These are phyloP conservation scores for Heliothis virescens DNA, from an alignment of 1,140 invertebrate genomes.

Conservation along the genomic window DNA sequence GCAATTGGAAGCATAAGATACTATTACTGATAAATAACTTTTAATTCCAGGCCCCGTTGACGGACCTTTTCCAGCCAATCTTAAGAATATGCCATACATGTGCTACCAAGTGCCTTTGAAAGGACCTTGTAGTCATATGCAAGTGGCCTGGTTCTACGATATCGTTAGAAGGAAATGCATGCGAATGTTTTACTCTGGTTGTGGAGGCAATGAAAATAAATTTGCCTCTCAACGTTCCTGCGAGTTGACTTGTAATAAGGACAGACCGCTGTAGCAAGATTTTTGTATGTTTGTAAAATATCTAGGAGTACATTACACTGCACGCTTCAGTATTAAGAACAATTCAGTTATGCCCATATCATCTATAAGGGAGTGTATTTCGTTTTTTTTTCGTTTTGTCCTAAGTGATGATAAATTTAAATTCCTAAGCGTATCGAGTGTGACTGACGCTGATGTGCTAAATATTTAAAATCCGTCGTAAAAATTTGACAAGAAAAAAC, in stretches of 20 bases:
- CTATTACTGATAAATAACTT: not conserved
- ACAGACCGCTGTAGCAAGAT: slow-evolving; percentile 50
- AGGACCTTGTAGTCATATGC: slow-evolving; percentile 70
- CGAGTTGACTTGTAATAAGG: slow-evolving; percentile 65
- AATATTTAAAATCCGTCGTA: slow-evolving; percentile 20
- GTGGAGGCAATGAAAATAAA: slow-evolving; percentile 79
- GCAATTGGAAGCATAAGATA: no score
- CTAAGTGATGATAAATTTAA: not conserved
- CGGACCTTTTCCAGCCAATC: slow-evolving; percentile 74
- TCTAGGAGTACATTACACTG: not conserved
- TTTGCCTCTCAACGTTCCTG: slow-evolving; percentile 67
- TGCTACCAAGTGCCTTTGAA: slow-evolving; percentile 78
- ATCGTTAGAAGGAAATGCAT: slow-evolving; percentile 72
- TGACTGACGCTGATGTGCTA: slow-evolving; percentile 20
- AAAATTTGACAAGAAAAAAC: slow-evolving; percentile 9
- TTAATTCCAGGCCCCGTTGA: slow-evolving; percentile 72
- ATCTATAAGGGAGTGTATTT: no score
- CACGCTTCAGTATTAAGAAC: not conserved
- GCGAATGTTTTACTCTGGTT: slow-evolving; percentile 79
- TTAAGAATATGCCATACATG: slow-evolving; percentile 77
- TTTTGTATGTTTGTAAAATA: not conserved
- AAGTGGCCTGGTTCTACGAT: slow-evolving; percentile 76
- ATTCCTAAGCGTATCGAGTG: not conserved
- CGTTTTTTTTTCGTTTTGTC: no score
- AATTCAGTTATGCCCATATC: not conserved